Evolutionary conservation across 2,113 vertebrate genomes (phyloP), one percentile per base, ranked within the genome.

Genomic region (Rynchops niger): DNA sequence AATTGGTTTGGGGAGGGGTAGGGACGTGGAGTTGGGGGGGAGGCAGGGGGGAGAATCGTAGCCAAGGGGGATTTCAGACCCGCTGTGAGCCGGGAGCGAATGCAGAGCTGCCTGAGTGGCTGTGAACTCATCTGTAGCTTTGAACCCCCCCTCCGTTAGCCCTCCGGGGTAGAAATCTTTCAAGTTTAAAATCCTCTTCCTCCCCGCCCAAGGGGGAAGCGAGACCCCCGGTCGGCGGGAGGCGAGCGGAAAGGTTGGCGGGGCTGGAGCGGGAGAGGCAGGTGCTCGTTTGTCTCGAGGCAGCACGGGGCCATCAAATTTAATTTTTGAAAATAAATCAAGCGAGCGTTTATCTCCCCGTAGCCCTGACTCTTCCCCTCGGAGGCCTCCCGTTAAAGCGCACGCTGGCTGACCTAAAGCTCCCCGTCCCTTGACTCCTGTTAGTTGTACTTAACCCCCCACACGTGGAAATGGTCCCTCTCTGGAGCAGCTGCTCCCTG

Each of bases 321-420:
- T 84, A 82, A 49, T 53, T 87, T 78, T 93, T 70, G 78, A 74
- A 95, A 92, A 95, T 90, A 87, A 97, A 90, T 87, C 88, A 88
- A 91, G 93, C 30, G 2, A 25, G 78, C 25, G 52, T 87, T 93
- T 80, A 59, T 88, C 82, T 80, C 63, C 80, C 62, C 0, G 34
- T 15, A 56, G 87, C 86, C 40, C 66, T 8, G 50, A 9, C 71
- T 52, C 36, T 95, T 95, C 93, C 71, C 82, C 25, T 74, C 32
- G 11, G 65, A 85, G 88, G 84, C 88, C 84, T 91, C 66, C 63
- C 30, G 82, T 42, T 71, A 22, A 32, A 80, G 88, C 86, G 45
- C 83, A 21, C 29, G 6, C 34, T 53, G 9, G 55, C 69, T 92
- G 93, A 91, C 94, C 93, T 32, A 16, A 12, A 20, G 82, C 85